Conservation (phyloP, 2,888 invertebrate genomes). For the Gisinianus flammeolus region DNA sequence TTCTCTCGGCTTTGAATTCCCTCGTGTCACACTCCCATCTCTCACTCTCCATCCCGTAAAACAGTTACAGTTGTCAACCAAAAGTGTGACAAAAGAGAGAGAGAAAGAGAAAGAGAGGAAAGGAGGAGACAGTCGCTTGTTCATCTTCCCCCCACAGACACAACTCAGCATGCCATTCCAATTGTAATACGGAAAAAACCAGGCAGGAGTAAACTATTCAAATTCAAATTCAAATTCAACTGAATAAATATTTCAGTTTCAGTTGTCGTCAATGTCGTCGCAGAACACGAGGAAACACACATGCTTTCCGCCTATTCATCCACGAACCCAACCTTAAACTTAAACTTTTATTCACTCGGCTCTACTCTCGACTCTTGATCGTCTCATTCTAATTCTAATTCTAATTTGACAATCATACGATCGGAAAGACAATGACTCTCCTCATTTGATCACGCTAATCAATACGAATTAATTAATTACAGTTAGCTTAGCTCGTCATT, state of each 20-base stretch:
- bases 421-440: too few species aligned
- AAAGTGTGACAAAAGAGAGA: conserved; percentile 9
- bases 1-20: too few species aligned
- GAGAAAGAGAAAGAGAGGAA: neutral
- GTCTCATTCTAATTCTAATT: neutral
- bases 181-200: too few species aligned
- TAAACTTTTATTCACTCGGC: too few species aligned
- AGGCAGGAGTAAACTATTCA: neutral
- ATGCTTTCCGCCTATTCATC: too few species aligned
- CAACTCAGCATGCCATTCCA: conserved; percentile 27
- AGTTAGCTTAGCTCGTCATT: too few species aligned
- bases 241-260: neutral
- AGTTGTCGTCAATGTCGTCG: neutral
- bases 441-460: too few species aligned
- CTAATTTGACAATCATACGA: too few species aligned
- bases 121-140: conserved; percentile 22
- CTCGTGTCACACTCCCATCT: neutral
- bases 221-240: neutral
- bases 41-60: neutral
- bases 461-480: too few species aligned
- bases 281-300: too few species aligned
- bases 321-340: too few species aligned
- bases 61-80: neutral
- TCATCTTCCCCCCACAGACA: conserved; percentile 37
- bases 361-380: too few species aligned